These are phyloP conservation scores for Seira ritae DNA, from an alignment of 2,888 invertebrate species.

Conservation along the genomic window DNA sequence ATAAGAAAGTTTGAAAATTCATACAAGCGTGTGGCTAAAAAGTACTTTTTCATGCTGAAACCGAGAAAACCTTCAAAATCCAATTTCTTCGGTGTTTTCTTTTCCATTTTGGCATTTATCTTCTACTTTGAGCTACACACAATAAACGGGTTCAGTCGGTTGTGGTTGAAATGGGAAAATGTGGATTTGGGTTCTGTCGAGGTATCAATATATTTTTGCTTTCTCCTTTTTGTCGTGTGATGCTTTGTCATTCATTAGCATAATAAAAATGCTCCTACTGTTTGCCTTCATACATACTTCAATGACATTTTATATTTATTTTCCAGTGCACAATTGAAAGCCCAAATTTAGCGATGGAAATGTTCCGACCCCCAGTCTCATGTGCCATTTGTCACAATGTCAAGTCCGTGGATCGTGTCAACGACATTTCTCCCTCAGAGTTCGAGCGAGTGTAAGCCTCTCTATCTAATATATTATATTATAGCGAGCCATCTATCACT, in stretches of 20 bases:
- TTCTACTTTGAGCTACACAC: slow-evolving; percentile 74
- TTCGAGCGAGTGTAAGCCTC: slow-evolving; percentile 71
- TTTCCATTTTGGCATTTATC: slow-evolving; percentile 72
- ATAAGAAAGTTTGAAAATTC: slow-evolving; percentile 47
- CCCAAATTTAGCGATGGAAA: slow-evolving; percentile 71
- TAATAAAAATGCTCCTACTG: too few species aligned
- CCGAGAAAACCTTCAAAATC: slow-evolving; percentile 70
- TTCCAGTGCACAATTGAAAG: slow-evolving; percentile 72
- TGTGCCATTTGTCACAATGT: slow-evolving; percentile 71
- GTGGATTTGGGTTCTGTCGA: slow-evolving; percentile 73
- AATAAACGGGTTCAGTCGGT: slow-evolving; percentile 73
- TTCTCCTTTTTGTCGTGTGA: too few species aligned
- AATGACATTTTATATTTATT: background rate
- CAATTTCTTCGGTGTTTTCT: slow-evolving; percentile 71
- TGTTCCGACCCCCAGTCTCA: slow-evolving; percentile 72
- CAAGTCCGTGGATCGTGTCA: slow-evolving; percentile 68
- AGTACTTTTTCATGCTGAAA: slow-evolving; percentile 60
- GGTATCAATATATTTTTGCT: slow-evolving; percentile 47
- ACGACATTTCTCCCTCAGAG: slow-evolving; percentile 69
- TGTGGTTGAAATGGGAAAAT: slow-evolving; percentile 74
- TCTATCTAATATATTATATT: too few species aligned
- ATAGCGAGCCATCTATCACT: too few species aligned
- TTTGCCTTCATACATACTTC: background rate
- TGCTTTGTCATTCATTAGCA: too few species aligned
- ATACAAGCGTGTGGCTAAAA: slow-evolving; percentile 49